Evolutionary conservation across 2,888 invertebrate genomes (phyloP), one percentile per base, ranked within the genome.

Genomic region (Euphydryas editha): DNA sequence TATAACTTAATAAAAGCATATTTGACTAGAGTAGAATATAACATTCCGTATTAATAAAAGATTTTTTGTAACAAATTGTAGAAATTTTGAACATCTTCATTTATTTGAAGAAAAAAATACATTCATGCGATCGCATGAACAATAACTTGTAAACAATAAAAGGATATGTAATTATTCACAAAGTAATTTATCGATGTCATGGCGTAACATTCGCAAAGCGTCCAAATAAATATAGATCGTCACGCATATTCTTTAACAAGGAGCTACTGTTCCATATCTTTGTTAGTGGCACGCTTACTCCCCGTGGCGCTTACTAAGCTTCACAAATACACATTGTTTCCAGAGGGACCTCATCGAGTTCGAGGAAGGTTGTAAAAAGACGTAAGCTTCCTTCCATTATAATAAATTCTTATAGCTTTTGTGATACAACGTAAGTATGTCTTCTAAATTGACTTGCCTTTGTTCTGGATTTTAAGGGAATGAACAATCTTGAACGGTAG

Each of bases 321-420:
- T 66, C 70, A 71, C 72, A 73, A 74, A 71, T 65, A 70, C 65
- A 71, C 74, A 76, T 78, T 78, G 78, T 78, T 73, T 77, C 73
- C 76, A 69, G 70, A 59, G 73, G 74, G 71, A 74, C 77, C 75
- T 78, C 79, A 81, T 80, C 76, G 76, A 70, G 75, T 82, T 83
- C 81, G 72, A 67, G 73, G 80, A 82, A 83, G 74, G 74, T 67
- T 46, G 66, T 79, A 81, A 78, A 81, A 81, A 79, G 78, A 74
- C 76, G 75, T 70, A 71, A 73, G 76, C 75, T 72, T 74, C 71
- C 74, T 71, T 70, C 71, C 69, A 75, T 70, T 75, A 77, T 77
- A 79, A 81, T 84, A 84, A 81, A 81, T 83, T 85, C 85, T 86
- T 84, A 84, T 82, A 73, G 70, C 73, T 72, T 77, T 78, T 79